These are phyloP conservation scores for Phthorimaea operculella DNA, from an alignment of 1,140 invertebrate genomes.

Conservation along the genomic window DNA sequence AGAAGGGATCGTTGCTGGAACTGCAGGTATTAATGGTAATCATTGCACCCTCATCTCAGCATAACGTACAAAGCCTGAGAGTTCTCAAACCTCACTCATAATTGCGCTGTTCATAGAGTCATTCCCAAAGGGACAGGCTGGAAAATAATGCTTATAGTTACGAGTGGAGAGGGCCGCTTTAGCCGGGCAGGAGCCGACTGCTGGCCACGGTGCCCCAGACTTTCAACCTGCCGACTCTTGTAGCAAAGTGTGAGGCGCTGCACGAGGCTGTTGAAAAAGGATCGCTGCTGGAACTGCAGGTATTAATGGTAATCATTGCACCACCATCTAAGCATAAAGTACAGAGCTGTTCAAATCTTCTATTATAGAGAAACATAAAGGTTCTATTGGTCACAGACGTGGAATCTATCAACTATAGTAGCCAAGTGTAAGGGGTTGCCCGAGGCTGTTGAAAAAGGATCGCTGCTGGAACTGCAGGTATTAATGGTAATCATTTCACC, in stretches of 20 bases:
- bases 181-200: conserved; percentile 81
- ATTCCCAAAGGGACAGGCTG: too few species aligned
- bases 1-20: conserved; percentile 74
- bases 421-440: conserved; percentile 77
- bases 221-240: conserved; percentile 74
- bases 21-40: conserved; percentile 62
- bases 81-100: too few species aligned
- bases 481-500: too few species aligned
- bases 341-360: too few species aligned
- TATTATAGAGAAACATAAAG: too few species aligned
- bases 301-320: conserved; percentile 41
- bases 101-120: too few species aligned
- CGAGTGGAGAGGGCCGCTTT: conserved; percentile 81
- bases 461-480: conserved; percentile 72
- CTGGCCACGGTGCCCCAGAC: conserved; percentile 75
- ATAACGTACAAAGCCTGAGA: too few species aligned
- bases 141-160: too few species aligned
- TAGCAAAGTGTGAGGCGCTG: conserved; percentile 76
- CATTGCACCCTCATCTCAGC: too few species aligned
- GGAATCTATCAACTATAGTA: conserved; percentile 77
- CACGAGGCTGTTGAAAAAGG: conserved; percentile 79
- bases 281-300: conserved; percentile 72
- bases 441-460: conserved; percentile 76
- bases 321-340: too few species aligned
- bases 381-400: conserved; percentile 62